phyloP scores from a whole-genome alignment of 1,140 invertebrate genomes.

The Leguminivora glycinivorella region DNA sequence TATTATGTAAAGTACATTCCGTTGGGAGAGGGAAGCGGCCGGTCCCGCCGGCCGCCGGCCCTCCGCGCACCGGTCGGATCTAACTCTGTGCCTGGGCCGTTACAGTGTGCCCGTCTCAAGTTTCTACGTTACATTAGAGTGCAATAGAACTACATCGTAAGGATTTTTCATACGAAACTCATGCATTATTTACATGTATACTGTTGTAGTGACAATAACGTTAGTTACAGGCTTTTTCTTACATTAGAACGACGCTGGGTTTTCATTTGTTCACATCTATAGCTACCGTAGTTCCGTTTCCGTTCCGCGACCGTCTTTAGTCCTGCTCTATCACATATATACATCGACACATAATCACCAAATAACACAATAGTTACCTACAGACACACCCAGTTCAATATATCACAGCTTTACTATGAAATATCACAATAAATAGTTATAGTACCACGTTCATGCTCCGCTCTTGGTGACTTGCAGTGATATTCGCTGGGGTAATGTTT shows the following conservation, averaged over 20 bases:
- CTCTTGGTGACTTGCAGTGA: constrained; percentile 46
- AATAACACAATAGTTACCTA: constrained; percentile 78
- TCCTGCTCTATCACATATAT: constrained; percentile 41
- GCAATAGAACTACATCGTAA: constrained; percentile 39
- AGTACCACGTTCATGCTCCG: constrained; percentile 52
- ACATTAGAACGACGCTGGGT: constrained; percentile 36
- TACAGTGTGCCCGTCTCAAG: constrained; percentile 22
- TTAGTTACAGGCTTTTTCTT: constrained; percentile 49
- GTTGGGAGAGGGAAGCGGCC: constrained; percentile 40
- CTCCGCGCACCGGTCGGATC: constrained; percentile 23
- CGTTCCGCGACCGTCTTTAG: constrained; percentile 48
- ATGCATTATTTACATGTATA: constrained; percentile 49
- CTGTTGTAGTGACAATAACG: constrained; percentile 67
- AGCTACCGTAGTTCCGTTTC: constrained; percentile 33
- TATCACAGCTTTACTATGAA: constrained; percentile 74
- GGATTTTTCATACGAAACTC: constrained; percentile 37
- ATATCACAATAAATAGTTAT: constrained; percentile 70
- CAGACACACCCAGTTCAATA: constrained; percentile 71
- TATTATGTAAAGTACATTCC: constrained; percentile 65
- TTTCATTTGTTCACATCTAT: constrained; percentile 40
- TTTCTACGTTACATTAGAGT: constrained; percentile 35
- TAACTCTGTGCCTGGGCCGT: constrained; percentile 32
- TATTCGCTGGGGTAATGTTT: constrained; percentile 29
- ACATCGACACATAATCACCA: constrained; percentile 59
- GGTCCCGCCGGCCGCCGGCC: background rate